A percentile compares a stretch with the other conserved stretches of the same genome.
These are phyloP conservation scores for Sinocyclocheilus rhinocerous DNA, from an alignment of 2,113 vertebrate genomes.

Conservation along the genomic window DNA sequence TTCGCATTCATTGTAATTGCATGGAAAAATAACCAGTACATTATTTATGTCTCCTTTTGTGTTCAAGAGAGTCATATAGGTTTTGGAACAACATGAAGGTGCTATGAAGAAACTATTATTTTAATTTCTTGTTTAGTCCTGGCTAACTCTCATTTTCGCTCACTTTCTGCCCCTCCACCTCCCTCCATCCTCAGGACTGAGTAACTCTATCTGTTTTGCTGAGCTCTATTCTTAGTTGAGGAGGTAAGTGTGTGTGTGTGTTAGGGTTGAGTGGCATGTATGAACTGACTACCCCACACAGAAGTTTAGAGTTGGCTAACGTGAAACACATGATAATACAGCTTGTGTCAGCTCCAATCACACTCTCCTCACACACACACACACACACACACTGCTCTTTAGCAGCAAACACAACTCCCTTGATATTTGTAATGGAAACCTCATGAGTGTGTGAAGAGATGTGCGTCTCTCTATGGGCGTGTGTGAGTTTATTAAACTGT, in stretches of 20 bases:
- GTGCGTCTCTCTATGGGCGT: not conserved
- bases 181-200: not conserved
- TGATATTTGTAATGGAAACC: conserved; percentile 9
- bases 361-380: conserved; percentile 57
- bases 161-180: not conserved
- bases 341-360: conserved; percentile 61
- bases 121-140: conserved; percentile 2
- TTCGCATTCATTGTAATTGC: not conserved
- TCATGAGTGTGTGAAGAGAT: not conserved
- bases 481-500: conserved; percentile 9
- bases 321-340: conserved; percentile 63
- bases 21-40: not conserved
- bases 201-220: conserved; percentile 41
- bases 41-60: not conserved
- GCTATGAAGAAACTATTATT: not conserved
- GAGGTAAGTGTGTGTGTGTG: not conserved
- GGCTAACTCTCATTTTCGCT: not conserved
- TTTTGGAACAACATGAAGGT: not conserved
- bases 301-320: conserved; percentile 55
- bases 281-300: conserved; percentile 41
- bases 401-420: not conserved
- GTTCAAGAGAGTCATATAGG: not conserved
- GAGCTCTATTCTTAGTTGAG: conserved; percentile 36
- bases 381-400: conserved; percentile 43
- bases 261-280: not conserved